Percentiles rank a stretch among this genome's conserved stretches.
phyloP scores from a whole-genome alignment of 2,888 invertebrate genomes.

The Drosophila peninsularis region DNA sequence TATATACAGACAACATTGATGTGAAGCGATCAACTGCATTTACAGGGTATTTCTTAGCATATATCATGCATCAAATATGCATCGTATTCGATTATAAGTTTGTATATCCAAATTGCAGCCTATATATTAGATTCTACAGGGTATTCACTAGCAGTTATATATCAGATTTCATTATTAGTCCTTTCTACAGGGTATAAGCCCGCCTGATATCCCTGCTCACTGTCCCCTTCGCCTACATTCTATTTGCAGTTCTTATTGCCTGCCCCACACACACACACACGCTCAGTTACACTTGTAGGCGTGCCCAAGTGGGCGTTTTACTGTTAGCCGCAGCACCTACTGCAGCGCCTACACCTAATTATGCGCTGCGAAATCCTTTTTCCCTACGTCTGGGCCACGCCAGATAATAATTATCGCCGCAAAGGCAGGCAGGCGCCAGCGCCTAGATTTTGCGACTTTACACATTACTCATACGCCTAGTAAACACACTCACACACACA shows the following conservation, averaged over 20 bases:
- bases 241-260: conserved; percentile 20
- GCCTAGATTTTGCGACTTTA: conserved; percentile 10
- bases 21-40: neutral
- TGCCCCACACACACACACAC: conserved; percentile 16
- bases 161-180: neutral
- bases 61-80: neutral
- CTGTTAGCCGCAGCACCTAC: conserved; percentile 13
- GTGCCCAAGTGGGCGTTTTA: conserved; percentile 61
- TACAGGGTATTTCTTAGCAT: neutral
- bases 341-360: conserved; percentile 53
- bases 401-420: conserved; percentile 57
- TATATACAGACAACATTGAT: neutral
- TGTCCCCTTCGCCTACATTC: conserved; percentile 6
- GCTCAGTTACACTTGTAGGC: conserved; percentile 30
- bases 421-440: conserved; percentile 12
- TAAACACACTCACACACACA: conserved; percentile 7
- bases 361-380: conserved; percentile 53
- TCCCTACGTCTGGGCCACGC: conserved; percentile 8
- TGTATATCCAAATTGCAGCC: no score
- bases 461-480: conserved; percentile 52
- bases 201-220: neutral
- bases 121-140: no score
- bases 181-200: neutral
- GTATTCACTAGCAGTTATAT: no score
- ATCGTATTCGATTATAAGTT: neutral